Evolutionary conservation across 2,113 vertebrate genomes (phyloP).

Genomic region (Hemicordylus capensis): DNA sequence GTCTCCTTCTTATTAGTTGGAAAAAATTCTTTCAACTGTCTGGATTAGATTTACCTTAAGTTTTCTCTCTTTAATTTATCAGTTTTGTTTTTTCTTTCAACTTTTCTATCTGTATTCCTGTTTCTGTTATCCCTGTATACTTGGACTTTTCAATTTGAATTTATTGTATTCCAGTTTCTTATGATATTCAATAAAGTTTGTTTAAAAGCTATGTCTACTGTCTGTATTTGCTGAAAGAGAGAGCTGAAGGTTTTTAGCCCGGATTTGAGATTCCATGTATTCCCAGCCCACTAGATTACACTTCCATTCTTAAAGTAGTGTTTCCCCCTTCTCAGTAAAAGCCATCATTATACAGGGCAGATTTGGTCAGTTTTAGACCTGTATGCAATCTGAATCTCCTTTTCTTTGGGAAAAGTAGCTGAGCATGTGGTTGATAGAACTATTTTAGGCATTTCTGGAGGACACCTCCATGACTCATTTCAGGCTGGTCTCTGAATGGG

Average conservation of each 20-base stretch:
- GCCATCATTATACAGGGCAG: no score
- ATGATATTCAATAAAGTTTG: slow-evolving; percentile 30
- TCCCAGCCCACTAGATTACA: neutral
- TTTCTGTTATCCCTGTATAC: neutral
- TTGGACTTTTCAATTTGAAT: slow-evolving; percentile 4
- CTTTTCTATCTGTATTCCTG: neutral
- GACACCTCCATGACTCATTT: no score
- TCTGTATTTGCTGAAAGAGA: neutral
- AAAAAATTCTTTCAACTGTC: neutral
- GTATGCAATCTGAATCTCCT: no score
- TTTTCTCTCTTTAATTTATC: neutral
- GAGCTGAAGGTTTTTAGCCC: neutral
- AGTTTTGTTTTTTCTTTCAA: slow-evolving; percentile 9
- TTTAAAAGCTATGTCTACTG: neutral
- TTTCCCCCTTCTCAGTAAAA: neutral
- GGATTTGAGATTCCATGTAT: neutral
- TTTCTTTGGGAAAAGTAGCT: no score
- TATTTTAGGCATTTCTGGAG: no score
- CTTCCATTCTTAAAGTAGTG: neutral
- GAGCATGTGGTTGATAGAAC: no score
- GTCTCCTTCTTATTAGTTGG: neutral
- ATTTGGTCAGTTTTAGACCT: no score
- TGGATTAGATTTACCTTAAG: neutral
- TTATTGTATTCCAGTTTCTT: slow-evolving; percentile 29
- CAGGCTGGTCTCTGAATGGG: no score